Base-by-base conservation (phyloP, 2,888 invertebrate species). In the Lapara coniferarum region DNA sequence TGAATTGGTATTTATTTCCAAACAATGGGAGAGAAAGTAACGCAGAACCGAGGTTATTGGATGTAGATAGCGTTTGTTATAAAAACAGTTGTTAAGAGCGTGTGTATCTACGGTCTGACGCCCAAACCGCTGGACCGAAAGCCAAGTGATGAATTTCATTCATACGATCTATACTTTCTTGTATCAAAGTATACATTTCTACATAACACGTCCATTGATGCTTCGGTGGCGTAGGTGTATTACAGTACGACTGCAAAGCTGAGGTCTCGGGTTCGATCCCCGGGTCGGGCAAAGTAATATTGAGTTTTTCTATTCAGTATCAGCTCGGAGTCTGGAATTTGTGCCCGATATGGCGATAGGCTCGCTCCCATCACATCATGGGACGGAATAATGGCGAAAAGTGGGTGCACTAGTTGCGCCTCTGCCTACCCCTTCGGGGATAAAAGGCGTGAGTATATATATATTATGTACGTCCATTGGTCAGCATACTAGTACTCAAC, bases 41-140 rank as follows among this genome's bases (percentile, higher is more conserved):
- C 25, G 37, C 37, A 49, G 49, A 49, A 63, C 63, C 8, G 13
- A 16, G 63, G 19, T 49, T 63, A 63, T 63, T 63, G 59, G 59
- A 46, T 59, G 46, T 12, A 46, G 19, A 59, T 63, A 63, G 46
- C 63, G 46, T 63, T 63, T 7, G 16, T 13, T 49, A 16, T 10
- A 44, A 49, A 63, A 63, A 63, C 59, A 44, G 10, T 59, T n/a
- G 49, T 49, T 46, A 16, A 13, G 49, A 63, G 49, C 63, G 46
- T 49, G 49, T 25, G 63, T 63, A 19, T 16, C 8, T 13, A 63
- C 63, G 63, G 63, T 63, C 63, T 63, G 49, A 16, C 46, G 63
- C 63, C 19, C 19, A 19, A 49, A 19, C 49, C 49, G 63, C 63
- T 63, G 19, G 46, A 63, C 63, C 63, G 59, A 63, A 46, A 49